Conservation (phyloP, 2,888 invertebrate species). For the Atrina japonica region DNA sequence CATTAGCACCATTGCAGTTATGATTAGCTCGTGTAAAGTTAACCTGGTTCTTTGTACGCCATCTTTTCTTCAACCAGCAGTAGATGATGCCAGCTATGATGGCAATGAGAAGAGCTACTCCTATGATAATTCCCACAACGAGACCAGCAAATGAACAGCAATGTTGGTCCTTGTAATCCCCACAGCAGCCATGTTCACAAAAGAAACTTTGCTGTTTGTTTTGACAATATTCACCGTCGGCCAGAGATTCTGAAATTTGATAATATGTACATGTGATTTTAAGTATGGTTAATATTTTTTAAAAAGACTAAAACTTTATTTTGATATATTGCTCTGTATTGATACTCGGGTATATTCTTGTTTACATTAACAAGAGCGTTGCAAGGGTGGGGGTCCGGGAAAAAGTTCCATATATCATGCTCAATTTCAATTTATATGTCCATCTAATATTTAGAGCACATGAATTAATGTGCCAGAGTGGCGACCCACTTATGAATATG, state of each 20-base stretch:
- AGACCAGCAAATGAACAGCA: slow-evolving; percentile 39
- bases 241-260: slow-evolving; percentile 8
- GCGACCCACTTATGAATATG: no score
- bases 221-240: slow-evolving; percentile 8
- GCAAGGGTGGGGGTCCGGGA: no score
- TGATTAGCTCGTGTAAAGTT: background rate
- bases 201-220: slow-evolving; percentile 16
- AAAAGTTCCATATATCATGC: no score
- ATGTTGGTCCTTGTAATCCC: slow-evolving; percentile 30
- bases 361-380: no score
- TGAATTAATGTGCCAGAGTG: no score
- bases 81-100: slow-evolving; percentile 26
- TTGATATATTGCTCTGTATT: no score
- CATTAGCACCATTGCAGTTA: slow-evolving; percentile 24
- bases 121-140: slow-evolving; percentile 34
- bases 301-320: no score
- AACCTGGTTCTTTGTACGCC: background rate
- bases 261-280: no score
- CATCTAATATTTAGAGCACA: no score
- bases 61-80: slow-evolving; percentile 37
- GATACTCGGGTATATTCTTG: no score
- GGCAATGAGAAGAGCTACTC: slow-evolving; percentile 33
- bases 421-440: no score
- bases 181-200: slow-evolving; percentile 44
- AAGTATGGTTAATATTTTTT: no score